Evolutionary conservation across 2,113 vertebrate species (phyloP), one percentile per base, ranked within the genome.

Genomic region (Mustela nigripes): DNA sequence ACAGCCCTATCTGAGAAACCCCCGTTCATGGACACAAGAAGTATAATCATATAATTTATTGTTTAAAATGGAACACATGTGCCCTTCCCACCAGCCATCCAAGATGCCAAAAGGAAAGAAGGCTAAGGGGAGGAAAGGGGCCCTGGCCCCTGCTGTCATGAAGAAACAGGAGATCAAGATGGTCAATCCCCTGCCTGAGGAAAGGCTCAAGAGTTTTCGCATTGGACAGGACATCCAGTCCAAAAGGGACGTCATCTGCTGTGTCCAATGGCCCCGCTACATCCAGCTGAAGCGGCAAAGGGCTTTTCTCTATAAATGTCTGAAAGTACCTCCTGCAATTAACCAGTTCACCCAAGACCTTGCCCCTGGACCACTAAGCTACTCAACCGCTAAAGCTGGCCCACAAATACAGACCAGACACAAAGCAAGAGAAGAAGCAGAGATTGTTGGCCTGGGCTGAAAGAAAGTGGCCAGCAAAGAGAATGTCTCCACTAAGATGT

Each of bases 11-110:
- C 18, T 31, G 42, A 71, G 76, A 87, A 95, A 89, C 26, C 94
- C 15, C 4, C 26, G 92, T 84, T 86, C 74, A 45, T 10, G 33
- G 10, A 39, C 39, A 0, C 28, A 78, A 93, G 16, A 80, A 71
- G 14, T 50, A 48, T 11, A 45, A 6, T 36, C 22, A 91, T 33
- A 91, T 7, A 85, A 36, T 16, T 21, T 80, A 36, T 12, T 60
- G 6, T 76, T 58, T 84, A 74, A 95, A 93, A 88, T 36, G n/a
- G 16, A 95, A 93, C 28, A 90, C 69, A 76, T 16, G 73, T 45
- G 12, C 39, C 26, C 39, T 74, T 7, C 45, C 73, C 24, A 15
- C 73, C 12, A 76, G 39, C 39, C 39, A 76, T 28, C 7, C 73
- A 76, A 76, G 73, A 76, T 45, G 73, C 39, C 24, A 4, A 42